A percentile compares a stretch with the other conserved stretches of the same genome.
phyloP scores from a whole-genome alignment of 2,888 invertebrate genomes.

The Stenichneumon culpator region DNA sequence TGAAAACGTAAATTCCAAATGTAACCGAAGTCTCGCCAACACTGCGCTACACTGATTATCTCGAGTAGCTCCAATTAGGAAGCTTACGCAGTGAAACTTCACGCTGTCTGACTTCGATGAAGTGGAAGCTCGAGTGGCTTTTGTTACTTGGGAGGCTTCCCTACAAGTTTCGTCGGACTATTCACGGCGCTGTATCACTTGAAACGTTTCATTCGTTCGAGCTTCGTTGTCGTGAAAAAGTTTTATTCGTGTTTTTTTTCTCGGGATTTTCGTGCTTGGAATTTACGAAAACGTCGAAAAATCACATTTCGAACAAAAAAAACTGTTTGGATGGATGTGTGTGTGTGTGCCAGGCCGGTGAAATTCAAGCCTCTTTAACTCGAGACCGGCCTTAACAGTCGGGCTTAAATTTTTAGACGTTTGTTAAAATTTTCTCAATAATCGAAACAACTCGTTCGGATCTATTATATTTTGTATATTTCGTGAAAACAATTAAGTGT shows the following conservation, averaged over 20 bases:
- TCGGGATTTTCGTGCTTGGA: background rate
- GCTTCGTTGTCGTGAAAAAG: background rate
- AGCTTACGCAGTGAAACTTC: conserved; percentile 52
- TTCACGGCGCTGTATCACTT: conserved; percentile 4
- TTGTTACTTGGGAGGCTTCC: conserved; percentile 13
- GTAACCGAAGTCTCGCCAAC: background rate
- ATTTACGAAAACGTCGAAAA: too few species aligned
- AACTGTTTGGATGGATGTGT: too few species aligned
- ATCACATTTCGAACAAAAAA: too few species aligned
- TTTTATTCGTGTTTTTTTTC: background rate
- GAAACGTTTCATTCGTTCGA: background rate
- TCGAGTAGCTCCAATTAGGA: conserved; percentile 46
- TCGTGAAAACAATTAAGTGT: too few species aligned
- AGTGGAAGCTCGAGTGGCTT: conserved; percentile 44
- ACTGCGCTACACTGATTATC: conserved; percentile 22
- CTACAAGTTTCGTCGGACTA: background rate
- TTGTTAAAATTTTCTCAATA: too few species aligned
- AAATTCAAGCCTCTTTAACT: too few species aligned
- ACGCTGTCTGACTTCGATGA: conserved; percentile 28
- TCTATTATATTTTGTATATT: too few species aligned
- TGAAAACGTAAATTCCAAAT: background rate
- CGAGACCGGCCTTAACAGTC: too few species aligned
- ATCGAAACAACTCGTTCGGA: too few species aligned
- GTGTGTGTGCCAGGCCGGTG: too few species aligned
- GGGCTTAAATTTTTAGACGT: too few species aligned